phyloP scores from a whole-genome alignment of 1,140 invertebrate species.

The Epicauta chinensis region DNA sequence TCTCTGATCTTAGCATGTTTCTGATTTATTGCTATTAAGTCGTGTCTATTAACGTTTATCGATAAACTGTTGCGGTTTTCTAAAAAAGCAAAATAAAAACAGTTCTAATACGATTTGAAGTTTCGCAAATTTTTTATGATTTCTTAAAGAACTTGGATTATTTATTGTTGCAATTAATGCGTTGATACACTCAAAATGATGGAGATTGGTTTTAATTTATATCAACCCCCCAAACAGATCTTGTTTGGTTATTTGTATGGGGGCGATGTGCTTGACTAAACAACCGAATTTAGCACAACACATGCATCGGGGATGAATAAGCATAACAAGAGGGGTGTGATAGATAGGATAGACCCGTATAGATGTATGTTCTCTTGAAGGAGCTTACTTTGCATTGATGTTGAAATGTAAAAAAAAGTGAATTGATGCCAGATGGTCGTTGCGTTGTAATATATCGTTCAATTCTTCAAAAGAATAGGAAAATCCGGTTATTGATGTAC shows the following conservation, averaged over 20 bases:
- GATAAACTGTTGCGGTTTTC: no score
- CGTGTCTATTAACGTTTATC: no score
- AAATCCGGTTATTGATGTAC: not conserved
- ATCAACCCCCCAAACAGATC: not conserved
- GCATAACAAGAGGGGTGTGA: conserved; percentile 13
- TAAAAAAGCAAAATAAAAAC: conserved; percentile 8
- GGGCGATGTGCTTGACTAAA: conserved; percentile 13
- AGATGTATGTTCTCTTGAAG: conserved; percentile 1
- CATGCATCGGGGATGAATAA: conserved; percentile 4
- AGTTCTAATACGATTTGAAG: conserved; percentile 11
- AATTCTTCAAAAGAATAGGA: not conserved
- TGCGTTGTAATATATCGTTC: not conserved
- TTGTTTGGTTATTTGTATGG: not conserved
- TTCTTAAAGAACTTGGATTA: no score
- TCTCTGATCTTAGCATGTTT: no score
- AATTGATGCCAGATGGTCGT: conserved; percentile 16
- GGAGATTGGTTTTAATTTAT: conserved; percentile 13
- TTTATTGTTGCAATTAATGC: no score
- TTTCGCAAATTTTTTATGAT: conserved; percentile 13
- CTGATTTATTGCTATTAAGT: no score
- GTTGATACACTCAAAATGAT: not conserved
- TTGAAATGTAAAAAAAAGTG: not conserved
- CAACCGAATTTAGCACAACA: conserved; percentile 6
- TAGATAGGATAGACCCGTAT: no score
- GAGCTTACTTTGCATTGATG: conserved; percentile 14